Percentiles rank a stretch among this genome's conserved stretches.
phyloP scores from a whole-genome alignment of 2,888 invertebrate genomes.

The Brachylomia viminalis region DNA sequence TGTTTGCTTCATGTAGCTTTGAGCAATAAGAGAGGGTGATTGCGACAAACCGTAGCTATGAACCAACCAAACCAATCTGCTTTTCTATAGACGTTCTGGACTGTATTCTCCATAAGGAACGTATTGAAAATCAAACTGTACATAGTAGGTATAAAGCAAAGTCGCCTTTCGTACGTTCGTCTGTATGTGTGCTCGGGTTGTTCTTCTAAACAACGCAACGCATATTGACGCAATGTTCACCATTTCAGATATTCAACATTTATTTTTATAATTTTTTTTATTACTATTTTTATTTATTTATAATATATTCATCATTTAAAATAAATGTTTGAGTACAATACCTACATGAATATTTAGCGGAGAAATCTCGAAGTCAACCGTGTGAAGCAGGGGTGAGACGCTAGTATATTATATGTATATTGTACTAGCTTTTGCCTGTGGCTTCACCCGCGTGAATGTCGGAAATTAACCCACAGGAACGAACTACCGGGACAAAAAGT shows the following conservation, averaged over 20 bases:
- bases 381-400: background rate
- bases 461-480: background rate
- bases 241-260: too few relatives aligned
- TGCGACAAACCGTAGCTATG: slow-evolving; percentile 9
- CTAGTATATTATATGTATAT: background rate
- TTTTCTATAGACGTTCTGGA: background rate
- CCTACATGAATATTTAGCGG: background rate
- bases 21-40: slow-evolving; percentile 11
- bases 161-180: too few relatives aligned
- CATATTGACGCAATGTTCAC: background rate
- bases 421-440: background rate
- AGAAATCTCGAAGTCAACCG: background rate
- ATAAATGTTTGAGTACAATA: too few relatives aligned
- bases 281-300: too few relatives aligned
- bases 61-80: background rate
- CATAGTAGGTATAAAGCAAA: background rate
- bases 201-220: too few relatives aligned
- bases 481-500: background rate
- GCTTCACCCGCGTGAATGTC: background rate
- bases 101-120: background rate
- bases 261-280: too few relatives aligned
- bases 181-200: too few relatives aligned
- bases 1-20: slow-evolving; percentile 3
- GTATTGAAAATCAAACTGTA: background rate
- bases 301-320: too few relatives aligned